These are phyloP conservation scores for Hydra vulgaris DNA, from an alignment of 30 jellyfish, hydroid and myxozoan genomes.

Conservation along the genomic window DNA sequence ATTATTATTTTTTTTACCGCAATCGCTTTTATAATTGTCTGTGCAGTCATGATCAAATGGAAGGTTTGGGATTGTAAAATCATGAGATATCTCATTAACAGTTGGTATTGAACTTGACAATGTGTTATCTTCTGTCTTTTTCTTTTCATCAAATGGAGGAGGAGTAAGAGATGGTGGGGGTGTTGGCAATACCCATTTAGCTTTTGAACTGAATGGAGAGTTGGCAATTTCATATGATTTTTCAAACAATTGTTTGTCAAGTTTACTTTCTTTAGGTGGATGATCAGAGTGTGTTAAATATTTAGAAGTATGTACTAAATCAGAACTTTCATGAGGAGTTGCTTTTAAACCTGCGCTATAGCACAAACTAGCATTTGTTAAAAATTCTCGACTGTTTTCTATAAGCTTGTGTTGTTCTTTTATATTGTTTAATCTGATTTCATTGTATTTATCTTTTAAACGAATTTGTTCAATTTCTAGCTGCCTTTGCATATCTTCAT, in stretches of 20 bases:
- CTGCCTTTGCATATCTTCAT: conserved; percentile 14
- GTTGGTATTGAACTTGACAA: background rate
- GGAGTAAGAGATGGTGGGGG: background rate
- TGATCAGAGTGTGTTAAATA: background rate
- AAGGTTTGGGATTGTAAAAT: background rate
- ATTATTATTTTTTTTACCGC: background rate
- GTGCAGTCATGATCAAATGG: background rate
- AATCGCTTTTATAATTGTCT: background rate
- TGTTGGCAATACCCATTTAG: conserved; percentile 9
- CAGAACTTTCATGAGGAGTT: background rate
- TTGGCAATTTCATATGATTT: background rate
- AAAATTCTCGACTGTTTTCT: conserved; percentile 11
- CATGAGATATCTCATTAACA: background rate
- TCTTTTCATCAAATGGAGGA: background rate
- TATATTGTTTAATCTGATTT: conserved; percentile 2
- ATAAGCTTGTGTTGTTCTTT: conserved; percentile 6
- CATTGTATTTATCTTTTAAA: conserved; percentile 5
- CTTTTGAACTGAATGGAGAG: background rate
- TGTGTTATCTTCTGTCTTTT: background rate
- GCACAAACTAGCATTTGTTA: conserved; percentile 10
- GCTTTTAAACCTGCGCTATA: background rate
- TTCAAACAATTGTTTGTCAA: background rate
- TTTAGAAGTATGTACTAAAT: background rate
- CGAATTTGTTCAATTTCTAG: conserved; percentile 17
- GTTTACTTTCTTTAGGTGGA: background rate